phyloP scores from a whole-genome alignment of 2,797 vertebrate species.

The Poliocrania exsul region DNA sequence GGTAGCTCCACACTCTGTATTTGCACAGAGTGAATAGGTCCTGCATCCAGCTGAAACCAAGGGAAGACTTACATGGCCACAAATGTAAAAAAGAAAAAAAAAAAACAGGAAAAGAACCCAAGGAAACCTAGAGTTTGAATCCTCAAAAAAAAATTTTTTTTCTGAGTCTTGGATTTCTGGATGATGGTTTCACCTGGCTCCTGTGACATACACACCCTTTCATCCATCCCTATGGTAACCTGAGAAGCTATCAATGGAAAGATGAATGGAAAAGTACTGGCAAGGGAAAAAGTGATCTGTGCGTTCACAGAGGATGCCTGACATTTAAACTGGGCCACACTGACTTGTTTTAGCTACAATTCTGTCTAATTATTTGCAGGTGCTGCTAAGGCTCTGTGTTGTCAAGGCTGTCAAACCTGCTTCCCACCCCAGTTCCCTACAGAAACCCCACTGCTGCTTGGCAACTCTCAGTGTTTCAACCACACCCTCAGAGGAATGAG shows the following conservation, averaged over 20 bases:
- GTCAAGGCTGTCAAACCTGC: neutral
- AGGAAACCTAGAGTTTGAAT: neutral
- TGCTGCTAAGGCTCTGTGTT: neutral
- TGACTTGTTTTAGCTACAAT: neutral
- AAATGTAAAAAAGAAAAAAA: neutral
- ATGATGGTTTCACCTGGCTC: neutral
- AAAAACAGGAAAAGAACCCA: neutral
- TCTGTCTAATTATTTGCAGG: constrained; percentile 11
- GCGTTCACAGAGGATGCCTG: neutral
- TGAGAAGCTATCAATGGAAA: neutral
- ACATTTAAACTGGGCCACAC: neutral
- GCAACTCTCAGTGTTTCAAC: neutral
- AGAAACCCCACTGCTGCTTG: neutral
- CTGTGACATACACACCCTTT: neutral
- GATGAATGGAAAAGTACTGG: neutral
- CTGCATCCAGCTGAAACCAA: neutral
- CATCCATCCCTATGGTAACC: neutral
- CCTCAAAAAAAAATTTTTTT: neutral
- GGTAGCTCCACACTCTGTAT: neutral
- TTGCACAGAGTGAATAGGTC: accelerated
- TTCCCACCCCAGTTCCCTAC: neutral
- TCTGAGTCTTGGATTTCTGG: neutral
- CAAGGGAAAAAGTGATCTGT: neutral
- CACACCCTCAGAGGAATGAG: neutral
- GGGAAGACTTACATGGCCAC: accelerated